A percentile compares a stretch with the other conserved stretches of the same genome.
Evolutionary conservation across 2,888 invertebrate species (phyloP).

Genomic region (Apeira syringaria): DNA sequence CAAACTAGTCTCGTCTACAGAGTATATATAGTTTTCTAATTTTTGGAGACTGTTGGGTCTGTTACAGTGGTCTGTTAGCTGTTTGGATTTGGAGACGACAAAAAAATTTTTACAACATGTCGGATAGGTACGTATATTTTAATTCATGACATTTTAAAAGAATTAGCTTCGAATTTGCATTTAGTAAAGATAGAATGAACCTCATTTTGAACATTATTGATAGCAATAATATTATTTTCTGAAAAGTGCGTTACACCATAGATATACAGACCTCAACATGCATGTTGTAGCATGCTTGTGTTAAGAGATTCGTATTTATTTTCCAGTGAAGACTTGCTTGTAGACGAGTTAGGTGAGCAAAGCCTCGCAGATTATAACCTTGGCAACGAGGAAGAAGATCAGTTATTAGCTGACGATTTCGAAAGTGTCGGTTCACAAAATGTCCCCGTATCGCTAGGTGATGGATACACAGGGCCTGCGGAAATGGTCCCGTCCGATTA

Average conservation of each 20-base stretch:
- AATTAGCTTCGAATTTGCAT: conserved; percentile 7
- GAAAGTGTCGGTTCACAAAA: conserved; percentile 64
- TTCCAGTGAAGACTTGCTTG: conserved; percentile 78
- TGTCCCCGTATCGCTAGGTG: conserved; percentile 56
- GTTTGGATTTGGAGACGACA: background rate
- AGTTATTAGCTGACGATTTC: conserved; percentile 74
- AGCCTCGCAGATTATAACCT: conserved; percentile 78
- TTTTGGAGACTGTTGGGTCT: no score
- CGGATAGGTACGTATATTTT: conserved; percentile 73
- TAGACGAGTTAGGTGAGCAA: conserved; percentile 77
- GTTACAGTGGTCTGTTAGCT: no score
- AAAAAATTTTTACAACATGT: conserved; percentile 65
- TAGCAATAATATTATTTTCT: no score
- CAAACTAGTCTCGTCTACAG: no score
- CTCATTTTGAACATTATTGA: no score
- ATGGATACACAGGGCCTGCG: conserved; percentile 44
- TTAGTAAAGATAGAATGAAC: no score
- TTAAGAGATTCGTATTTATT: conserved; percentile 31
- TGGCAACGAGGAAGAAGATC: conserved; percentile 78
- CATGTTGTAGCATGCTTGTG: conserved; percentile 17
- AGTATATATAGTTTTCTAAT: no score
- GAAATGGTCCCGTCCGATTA: conserved; percentile 57
- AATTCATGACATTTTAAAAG: conserved; percentile 29
- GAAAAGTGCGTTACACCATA: no score
- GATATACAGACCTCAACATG: no score